Percentiles rank a stretch among this genome's conserved stretches.
Conservation (phyloP, 1,140 invertebrate genomes). For the Micrasema longulum region DNA sequence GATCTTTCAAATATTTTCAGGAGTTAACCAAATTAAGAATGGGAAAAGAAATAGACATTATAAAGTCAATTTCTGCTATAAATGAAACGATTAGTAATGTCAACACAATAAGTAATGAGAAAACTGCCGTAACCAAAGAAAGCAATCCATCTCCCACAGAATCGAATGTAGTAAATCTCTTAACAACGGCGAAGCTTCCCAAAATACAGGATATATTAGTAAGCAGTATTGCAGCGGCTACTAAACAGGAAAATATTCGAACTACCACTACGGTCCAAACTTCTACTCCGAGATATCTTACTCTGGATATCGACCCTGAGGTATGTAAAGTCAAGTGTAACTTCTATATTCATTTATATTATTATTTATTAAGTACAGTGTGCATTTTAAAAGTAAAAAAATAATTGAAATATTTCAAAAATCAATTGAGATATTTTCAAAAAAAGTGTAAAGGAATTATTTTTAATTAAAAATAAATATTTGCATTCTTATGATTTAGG, state of each 20-base stretch:
- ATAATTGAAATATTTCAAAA: too few relatives aligned
- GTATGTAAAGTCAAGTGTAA: too few relatives aligned
- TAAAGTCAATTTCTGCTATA: not conserved
- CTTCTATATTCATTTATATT: too few relatives aligned
- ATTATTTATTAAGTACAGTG: too few relatives aligned
- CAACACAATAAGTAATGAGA: not conserved
- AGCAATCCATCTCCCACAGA: conserved; percentile 62
- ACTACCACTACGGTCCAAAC: conserved; percentile 66
- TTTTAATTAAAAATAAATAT: too few relatives aligned
- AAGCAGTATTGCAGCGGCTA: conserved; percentile 68
- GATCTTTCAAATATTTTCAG: conserved; percentile 8
- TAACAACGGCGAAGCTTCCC: conserved; percentile 68
- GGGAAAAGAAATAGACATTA: conserved; percentile 8
- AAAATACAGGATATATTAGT: conserved; percentile 68
- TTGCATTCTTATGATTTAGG: too few relatives aligned
- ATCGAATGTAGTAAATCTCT: conserved; percentile 69
- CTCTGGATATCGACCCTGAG: conserved; percentile 70
- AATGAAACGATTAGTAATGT: not conserved
- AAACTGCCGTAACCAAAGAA: not conserved
- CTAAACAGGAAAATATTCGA: conserved; percentile 66
- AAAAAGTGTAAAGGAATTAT: too few relatives aligned
- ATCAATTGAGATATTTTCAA: too few relatives aligned
- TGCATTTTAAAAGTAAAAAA: too few relatives aligned
- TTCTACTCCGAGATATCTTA: conserved; percentile 68
- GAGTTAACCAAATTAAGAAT: conserved; percentile 11